These are phyloP conservation scores for Pseudorhombus dupliciocellatus DNA, from an alignment of 2,113 vertebrate genomes.

Conservation along the genomic window DNA sequence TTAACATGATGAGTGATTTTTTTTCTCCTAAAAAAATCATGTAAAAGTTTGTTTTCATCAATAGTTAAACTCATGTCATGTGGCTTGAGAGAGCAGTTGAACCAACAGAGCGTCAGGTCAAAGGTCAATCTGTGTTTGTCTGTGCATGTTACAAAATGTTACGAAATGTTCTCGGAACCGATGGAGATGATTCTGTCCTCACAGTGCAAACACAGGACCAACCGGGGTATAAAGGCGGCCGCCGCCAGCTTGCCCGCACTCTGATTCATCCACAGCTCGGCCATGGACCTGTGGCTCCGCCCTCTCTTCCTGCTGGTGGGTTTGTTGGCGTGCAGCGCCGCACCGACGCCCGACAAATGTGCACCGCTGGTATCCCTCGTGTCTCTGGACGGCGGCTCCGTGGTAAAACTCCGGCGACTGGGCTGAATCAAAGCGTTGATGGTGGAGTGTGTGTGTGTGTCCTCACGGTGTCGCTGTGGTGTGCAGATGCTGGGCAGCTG, in stretches of 20 bases:
- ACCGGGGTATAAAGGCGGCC: not conserved
- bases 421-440: too few relatives aligned
- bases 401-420: slow-evolving; percentile 17
- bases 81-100: too few relatives aligned
- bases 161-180: not conserved
- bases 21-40: too few relatives aligned
- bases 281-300: slow-evolving; percentile 37
- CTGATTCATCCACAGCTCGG: not conserved
- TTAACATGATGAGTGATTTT: too few relatives aligned
- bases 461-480: not conserved
- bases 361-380: not conserved
- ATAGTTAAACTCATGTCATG: too few relatives aligned
- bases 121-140: not conserved
- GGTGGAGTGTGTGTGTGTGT: not conserved
- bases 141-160: too few relatives aligned
- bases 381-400: not conserved
- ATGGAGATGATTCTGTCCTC: not conserved
- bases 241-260: not conserved
- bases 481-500: not conserved
- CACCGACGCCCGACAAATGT: slow-evolving; percentile 44
- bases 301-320: slow-evolving; percentile 2
- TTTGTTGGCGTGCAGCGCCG: slow-evolving; percentile 22
- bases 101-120: not conserved
- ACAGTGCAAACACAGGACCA: too few relatives aligned
- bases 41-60: too few relatives aligned